Conservation (phyloP, 2,888 invertebrate species). For the Esperia sulphurella region DNA sequence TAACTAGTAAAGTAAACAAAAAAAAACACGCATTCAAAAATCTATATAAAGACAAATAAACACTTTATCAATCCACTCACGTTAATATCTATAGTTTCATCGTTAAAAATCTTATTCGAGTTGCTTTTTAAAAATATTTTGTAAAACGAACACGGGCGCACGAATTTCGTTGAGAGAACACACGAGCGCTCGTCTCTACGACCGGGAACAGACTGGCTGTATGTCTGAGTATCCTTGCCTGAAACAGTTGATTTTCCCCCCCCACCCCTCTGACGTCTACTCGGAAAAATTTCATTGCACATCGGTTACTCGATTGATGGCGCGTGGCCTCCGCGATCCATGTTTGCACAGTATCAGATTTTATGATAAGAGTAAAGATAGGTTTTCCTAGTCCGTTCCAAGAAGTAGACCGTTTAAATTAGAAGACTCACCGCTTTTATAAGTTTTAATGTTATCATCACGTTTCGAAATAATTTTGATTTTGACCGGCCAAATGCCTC, state of each 20-base stretch:
- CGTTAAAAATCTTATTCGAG: no score
- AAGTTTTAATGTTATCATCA: no score
- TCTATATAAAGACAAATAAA: neutral
- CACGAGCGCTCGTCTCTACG: constrained; percentile 16
- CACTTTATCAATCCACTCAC: neutral
- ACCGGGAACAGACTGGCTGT: constrained; percentile 22
- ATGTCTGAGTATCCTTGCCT: constrained; percentile 21
- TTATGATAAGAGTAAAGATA: constrained; percentile 2
- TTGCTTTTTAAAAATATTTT: no score
- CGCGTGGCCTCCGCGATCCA: neutral
- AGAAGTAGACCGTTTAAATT: no score
- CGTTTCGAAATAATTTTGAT: no score
- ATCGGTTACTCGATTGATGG: constrained; percentile 16
- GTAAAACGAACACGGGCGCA: neutral
- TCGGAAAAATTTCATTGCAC: constrained; percentile 40
- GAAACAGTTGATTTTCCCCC: constrained; percentile 34
- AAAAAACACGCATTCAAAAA: neutral
- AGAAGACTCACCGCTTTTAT: neutral
- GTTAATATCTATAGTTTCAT: neutral
- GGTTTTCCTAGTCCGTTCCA: neutral
- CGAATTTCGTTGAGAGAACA: neutral
- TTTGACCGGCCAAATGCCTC: no score
- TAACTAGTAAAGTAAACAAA: neutral
- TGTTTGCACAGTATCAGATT: constrained; percentile 7
- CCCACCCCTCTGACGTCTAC: constrained; percentile 21